Evolutionary conservation across 64 coral and sea anemone species (phyloP).

Genomic region (Stylophora pistillata): DNA sequence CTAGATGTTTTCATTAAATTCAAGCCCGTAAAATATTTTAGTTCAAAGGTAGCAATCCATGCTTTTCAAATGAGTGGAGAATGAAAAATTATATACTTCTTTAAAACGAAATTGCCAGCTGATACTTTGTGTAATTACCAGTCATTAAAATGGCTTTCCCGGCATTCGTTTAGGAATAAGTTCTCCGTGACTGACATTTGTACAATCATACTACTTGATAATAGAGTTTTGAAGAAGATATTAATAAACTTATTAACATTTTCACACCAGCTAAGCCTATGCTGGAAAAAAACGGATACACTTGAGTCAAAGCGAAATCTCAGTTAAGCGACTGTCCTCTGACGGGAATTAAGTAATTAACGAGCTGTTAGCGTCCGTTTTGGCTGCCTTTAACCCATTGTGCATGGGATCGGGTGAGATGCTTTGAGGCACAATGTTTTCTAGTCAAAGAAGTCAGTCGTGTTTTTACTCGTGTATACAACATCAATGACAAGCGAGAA

Average conservation of each 20-base stretch:
- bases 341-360: constrained; percentile 21
- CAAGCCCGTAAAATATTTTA: too few relatives aligned
- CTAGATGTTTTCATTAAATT: too few relatives aligned
- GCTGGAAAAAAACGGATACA: not conserved
- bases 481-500: not conserved
- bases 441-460: not conserved
- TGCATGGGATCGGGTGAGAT: not conserved
- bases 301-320: not conserved
- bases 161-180: too few relatives aligned
- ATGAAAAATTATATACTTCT: too few relatives aligned
- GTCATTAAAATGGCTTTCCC: too few relatives aligned
- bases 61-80: too few relatives aligned
- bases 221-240: not conserved
- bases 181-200: too few relatives aligned
- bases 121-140: too few relatives aligned
- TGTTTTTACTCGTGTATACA: not conserved
- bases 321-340: not conserved
- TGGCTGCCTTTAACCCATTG: not conserved
- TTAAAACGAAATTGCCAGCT: too few relatives aligned
- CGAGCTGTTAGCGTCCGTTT: not conserved
- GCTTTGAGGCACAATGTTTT: not conserved
- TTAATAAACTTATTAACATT: not conserved
- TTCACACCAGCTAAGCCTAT: not conserved
- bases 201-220: not conserved
- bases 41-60: too few relatives aligned